A percentile compares a stretch with the other conserved stretches of the same genome.
Evolutionary conservation across 2,113 vertebrate species (phyloP).

Genomic region (Mesitornis unicolor): DNA sequence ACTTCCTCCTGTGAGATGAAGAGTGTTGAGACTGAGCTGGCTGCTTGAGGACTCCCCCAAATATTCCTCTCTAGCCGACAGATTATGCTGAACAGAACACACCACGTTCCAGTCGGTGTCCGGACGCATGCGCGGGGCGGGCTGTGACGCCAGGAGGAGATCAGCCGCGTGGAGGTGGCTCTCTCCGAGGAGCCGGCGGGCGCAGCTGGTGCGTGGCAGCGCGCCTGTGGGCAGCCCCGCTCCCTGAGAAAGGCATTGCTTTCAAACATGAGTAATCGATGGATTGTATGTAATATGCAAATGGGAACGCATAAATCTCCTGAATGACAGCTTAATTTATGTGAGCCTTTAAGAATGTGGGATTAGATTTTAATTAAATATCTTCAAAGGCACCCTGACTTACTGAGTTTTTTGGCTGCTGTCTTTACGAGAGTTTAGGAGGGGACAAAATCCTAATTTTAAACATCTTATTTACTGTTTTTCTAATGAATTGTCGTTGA

Average conservation of each 20-base stretch:
- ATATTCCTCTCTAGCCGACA: neutral
- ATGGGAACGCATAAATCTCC: slow-evolving; percentile 87
- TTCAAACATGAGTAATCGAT: slow-evolving; percentile 86
- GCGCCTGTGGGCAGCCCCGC: slow-evolving; percentile 67
- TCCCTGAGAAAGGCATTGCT: slow-evolving; percentile 76
- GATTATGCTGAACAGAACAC: neutral
- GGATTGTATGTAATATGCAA: slow-evolving; percentile 87
- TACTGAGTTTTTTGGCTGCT: slow-evolving; percentile 71
- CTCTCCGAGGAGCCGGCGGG: slow-evolving; percentile 64
- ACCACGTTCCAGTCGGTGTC: neutral
- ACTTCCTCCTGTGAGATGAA: neutral
- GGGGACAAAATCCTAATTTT: slow-evolving; percentile 39
- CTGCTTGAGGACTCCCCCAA: neutral
- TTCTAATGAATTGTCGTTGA: neutral
- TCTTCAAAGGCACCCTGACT: slow-evolving; percentile 88
- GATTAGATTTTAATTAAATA: slow-evolving; percentile 93
- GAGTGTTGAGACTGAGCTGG: no score
- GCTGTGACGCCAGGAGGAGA: neutral
- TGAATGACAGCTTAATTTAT: slow-evolving; percentile 91
- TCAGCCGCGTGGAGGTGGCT: slow-evolving; percentile 74
- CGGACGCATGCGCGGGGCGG: no score
- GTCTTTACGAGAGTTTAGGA: slow-evolving; percentile 44
- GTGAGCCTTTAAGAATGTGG: slow-evolving; percentile 87
- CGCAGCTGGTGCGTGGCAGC: slow-evolving; percentile 1
- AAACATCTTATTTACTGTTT: neutral